Conservation (phyloP, 2,113 vertebrate genomes). For the Ardeotis arabs region DNA sequence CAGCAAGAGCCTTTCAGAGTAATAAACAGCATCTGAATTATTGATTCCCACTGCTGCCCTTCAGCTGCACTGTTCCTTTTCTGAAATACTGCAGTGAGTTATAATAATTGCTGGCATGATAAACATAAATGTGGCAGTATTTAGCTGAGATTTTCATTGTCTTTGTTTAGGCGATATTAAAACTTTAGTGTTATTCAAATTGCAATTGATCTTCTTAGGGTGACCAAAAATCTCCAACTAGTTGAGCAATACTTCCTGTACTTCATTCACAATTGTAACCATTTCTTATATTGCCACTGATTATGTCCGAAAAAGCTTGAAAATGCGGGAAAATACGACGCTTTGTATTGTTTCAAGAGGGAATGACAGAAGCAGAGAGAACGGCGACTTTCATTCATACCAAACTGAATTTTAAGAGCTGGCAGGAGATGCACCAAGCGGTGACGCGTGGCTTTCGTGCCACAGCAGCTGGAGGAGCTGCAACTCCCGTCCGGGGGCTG, state of each 20-base stretch:
- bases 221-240: background rate
- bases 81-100: background rate
- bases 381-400: background rate
- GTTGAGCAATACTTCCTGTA: background rate
- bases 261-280: background rate
- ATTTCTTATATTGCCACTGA: background rate
- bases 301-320: background rate
- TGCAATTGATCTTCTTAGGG: background rate
- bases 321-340: background rate
- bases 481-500: background rate
- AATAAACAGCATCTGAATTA: conserved; percentile 60
- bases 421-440: background rate
- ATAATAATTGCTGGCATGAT: conserved; percentile 31
- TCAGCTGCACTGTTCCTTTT: background rate
- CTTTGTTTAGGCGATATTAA: background rate
- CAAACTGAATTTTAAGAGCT: background rate
- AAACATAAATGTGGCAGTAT: conserved; percentile 1
- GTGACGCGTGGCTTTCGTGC: background rate
- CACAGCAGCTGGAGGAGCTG: fast-evolving
- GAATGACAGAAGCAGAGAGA: background rate
- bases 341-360: background rate
- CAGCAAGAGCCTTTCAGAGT: conserved; percentile 43
- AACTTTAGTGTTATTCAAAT: background rate
- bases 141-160: background rate
- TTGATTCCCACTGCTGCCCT: conserved; percentile 6